These are phyloP conservation scores for Oriolus oriolus DNA, from an alignment of 2,113 vertebrate genomes.

Conservation along the genomic window DNA sequence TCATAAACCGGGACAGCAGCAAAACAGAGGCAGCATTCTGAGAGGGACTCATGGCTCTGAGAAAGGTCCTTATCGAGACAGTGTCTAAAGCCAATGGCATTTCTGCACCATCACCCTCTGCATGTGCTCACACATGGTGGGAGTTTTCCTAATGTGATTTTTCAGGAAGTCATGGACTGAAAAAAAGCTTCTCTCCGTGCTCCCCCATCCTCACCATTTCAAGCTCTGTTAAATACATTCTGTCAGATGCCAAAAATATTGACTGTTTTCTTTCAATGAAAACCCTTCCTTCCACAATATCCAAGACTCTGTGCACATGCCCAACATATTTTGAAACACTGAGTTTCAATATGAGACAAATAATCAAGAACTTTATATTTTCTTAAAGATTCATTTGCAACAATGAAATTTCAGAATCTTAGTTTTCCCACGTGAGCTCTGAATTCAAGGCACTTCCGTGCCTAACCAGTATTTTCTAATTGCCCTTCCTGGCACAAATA, in stretches of 20 bases:
- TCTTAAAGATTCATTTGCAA: not conserved
- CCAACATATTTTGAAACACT: not conserved
- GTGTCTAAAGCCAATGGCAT: constrained; percentile 32
- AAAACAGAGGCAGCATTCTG: constrained; percentile 41
- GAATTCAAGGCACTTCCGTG: not conserved
- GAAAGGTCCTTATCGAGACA: not conserved
- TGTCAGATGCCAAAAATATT: not conserved
- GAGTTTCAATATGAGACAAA: not conserved
- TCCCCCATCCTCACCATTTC: not conserved
- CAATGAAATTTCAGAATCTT: not conserved
- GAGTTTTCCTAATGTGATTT: not conserved
- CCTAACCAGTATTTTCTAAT: not conserved
- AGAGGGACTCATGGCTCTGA: not conserved
- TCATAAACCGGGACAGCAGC: not conserved
- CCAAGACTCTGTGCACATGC: accelerated
- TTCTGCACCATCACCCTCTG: constrained; percentile 6
- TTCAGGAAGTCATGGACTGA: not conserved
- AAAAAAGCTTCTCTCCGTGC: not conserved
- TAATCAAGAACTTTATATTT: not conserved
- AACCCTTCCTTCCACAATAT: not conserved
- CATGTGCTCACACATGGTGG: not conserved
- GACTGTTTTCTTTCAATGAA: not conserved
- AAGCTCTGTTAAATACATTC: not conserved
- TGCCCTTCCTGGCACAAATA: not conserved
- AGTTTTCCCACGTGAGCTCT: not conserved